phyloP scores from a whole-genome alignment of 2,797 vertebrate genomes.

The Bufotes viridis region DNA sequence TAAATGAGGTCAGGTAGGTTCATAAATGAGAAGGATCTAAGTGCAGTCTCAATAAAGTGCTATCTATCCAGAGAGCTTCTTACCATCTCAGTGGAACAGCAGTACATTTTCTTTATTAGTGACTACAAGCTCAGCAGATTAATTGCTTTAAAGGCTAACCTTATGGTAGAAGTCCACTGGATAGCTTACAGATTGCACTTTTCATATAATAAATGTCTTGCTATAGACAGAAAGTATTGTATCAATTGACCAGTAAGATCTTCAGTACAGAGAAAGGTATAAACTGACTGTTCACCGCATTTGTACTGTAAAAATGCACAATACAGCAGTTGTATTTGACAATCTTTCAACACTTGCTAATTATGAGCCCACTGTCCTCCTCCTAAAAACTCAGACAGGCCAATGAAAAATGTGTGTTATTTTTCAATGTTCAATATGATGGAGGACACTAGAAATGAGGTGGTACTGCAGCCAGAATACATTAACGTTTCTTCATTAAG shows the following conservation, averaged over 20 bases:
- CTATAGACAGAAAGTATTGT: not conserved
- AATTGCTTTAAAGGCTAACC: slow-evolving; percentile 5
- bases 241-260: slow-evolving; percentile 26
- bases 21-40: not conserved
- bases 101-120: not conserved
- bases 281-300: not conserved
- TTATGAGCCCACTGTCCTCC: slow-evolving; percentile 23
- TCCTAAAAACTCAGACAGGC: slow-evolving; percentile 25
- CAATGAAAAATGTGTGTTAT: slow-evolving; percentile 33
- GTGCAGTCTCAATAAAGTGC: not conserved
- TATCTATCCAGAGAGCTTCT: not conserved
- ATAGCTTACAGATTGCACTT: not conserved
- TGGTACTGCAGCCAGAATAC: slow-evolving; percentile 1
- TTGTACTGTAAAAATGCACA: not conserved
- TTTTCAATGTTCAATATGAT: slow-evolving; percentile 8
- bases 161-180: not conserved
- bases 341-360: slow-evolving; percentile 22
- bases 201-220: slow-evolving; percentile 14
- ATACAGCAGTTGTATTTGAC: not conserved
- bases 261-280: not conserved
- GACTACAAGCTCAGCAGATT: not conserved
- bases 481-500: slow-evolving; percentile 34
- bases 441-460: slow-evolving; percentile 11
- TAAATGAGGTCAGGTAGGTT: not conserved
- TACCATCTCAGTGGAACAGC: slow-evolving; percentile 1